Evolutionary conservation across 2,113 vertebrate genomes (phyloP).

Genomic region (Ammodytes marinus): DNA sequence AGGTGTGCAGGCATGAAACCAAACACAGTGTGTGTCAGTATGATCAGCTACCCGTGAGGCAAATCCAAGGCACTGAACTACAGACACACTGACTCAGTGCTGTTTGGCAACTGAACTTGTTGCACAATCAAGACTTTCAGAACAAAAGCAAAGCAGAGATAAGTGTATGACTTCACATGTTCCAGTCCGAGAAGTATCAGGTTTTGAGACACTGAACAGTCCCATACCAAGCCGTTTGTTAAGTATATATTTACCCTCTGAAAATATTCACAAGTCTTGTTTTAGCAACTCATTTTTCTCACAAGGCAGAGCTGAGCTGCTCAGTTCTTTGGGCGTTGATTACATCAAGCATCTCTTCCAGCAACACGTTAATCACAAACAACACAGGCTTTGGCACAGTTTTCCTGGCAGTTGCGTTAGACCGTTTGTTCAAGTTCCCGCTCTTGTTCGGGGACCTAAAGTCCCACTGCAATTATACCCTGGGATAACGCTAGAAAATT

Average conservation of each 20-base stretch:
- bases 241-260: background rate
- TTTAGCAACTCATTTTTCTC: constrained; percentile 13
- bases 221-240: background rate
- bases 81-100: constrained; percentile 60
- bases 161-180: constrained; percentile 17
- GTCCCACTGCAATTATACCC: constrained; percentile 70
- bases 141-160: constrained; percentile 53
- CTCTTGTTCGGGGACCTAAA: constrained; percentile 60
- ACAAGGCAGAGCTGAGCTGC: constrained; percentile 42
- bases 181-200: background rate
- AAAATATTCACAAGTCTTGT: constrained; percentile 2
- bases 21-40: constrained; percentile 63
- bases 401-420: constrained; percentile 51
- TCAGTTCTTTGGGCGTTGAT: constrained; percentile 45
- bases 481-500: constrained; percentile 39
- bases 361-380: constrained; percentile 67
- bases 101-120: constrained; percentile 63
- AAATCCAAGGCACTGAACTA: constrained; percentile 65
- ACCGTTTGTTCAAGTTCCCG: constrained; percentile 65
- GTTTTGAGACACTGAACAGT: constrained; percentile 2
- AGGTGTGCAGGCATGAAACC: constrained; percentile 72
- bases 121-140: constrained; percentile 62
- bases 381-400: constrained; percentile 64
- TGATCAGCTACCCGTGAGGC: constrained; percentile 55
- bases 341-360: constrained; percentile 52